Conservation (phyloP, 2,113 vertebrate genomes). For the Delphinapterus leucas region DNA sequence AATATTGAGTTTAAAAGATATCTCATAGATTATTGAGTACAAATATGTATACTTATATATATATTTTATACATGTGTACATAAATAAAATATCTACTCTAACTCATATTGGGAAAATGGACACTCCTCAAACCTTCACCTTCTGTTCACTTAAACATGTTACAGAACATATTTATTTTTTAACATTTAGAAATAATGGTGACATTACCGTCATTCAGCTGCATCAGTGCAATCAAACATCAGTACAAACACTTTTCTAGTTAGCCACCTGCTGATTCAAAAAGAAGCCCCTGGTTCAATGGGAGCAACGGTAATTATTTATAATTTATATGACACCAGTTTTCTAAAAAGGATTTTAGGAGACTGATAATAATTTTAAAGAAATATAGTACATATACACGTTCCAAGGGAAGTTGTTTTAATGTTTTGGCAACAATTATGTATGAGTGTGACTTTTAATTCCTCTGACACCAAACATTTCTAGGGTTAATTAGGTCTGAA, state of each 20-base stretch:
- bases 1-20: background rate
- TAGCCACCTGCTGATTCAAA: background rate
- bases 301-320: background rate
- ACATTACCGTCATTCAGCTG: background rate
- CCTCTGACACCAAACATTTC: background rate
- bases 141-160: background rate
- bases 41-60: background rate
- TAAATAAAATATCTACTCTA: background rate
- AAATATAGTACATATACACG: fast-evolving
- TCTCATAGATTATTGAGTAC: background rate
- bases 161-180: background rate
- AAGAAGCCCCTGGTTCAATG: background rate
- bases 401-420: background rate
- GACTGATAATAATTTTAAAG: background rate
- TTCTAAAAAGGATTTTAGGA: background rate
- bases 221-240: background rate
- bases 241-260: background rate
- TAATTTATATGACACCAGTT: background rate
- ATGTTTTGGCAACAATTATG: background rate
- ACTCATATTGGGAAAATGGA: background rate
- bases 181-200: background rate
- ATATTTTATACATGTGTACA: background rate
- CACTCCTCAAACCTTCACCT: background rate
- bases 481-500: background rate
- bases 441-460: background rate